Conservation (phyloP, 92 coral and sea anemone species). For the Porites cylindrica region DNA sequence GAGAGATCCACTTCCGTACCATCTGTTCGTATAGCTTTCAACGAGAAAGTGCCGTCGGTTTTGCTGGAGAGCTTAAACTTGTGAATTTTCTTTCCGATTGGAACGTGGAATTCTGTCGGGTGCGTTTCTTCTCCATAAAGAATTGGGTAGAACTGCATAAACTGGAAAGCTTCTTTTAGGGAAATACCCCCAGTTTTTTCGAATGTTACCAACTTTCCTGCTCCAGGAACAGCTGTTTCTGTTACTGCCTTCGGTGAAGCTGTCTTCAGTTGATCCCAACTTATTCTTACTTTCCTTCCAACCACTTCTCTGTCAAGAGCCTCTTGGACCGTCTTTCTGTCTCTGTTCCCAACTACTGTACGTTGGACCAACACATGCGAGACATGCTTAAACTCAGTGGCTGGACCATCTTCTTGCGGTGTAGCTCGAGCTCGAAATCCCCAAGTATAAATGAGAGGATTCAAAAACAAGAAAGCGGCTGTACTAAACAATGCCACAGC, state of each 20-base stretch:
- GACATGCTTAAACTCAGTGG: neutral
- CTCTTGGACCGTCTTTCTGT: neutral
- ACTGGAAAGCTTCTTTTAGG: slow-evolving; percentile 41
- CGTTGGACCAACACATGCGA: neutral
- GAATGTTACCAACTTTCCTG: slow-evolving; percentile 30
- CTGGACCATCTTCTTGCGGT: neutral
- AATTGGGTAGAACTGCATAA: slow-evolving; percentile 43
- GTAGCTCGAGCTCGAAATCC: neutral
- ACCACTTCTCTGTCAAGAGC: slow-evolving; percentile 14
- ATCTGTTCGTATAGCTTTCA: slow-evolving; percentile 5
- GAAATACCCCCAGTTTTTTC: slow-evolving; percentile 5
- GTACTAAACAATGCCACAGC: neutral
- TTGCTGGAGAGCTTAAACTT: slow-evolving; percentile 26
- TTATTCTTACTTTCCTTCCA: neutral
- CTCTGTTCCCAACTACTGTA: neutral
- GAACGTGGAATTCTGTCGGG: slow-evolving; percentile 42
- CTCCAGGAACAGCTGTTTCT: slow-evolving; percentile 2
- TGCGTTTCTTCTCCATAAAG: slow-evolving; percentile 34
- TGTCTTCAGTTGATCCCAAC: slow-evolving; percentile 6
- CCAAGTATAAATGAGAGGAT: neutral
- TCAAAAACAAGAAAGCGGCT: neutral
- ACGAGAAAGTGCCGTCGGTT: slow-evolving; percentile 29
- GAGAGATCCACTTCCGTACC: neutral
- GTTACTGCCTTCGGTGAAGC: slow-evolving; percentile 8
- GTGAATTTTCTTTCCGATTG: slow-evolving; percentile 36